Evolutionary conservation across 1,140 invertebrate species (phyloP).

Genomic region (Andricus grossulariae): DNA sequence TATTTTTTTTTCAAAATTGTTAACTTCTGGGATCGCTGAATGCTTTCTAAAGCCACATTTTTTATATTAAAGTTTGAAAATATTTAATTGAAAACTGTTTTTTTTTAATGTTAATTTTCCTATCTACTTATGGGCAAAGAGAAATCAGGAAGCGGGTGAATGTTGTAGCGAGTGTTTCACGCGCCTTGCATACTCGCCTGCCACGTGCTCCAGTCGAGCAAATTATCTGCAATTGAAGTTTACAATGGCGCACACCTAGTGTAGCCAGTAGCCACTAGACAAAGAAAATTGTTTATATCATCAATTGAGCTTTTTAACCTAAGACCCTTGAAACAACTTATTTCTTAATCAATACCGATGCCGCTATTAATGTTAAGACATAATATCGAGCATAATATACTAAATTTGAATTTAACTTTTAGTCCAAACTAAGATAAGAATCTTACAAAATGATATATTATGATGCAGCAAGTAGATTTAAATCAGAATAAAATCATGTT

Average conservation of each 20-base stretch:
- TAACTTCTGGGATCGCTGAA: too few species aligned
- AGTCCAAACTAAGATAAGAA: neutral
- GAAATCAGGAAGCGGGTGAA: slow-evolving; percentile 28
- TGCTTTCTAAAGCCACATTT: too few species aligned
- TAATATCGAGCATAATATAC: too few species aligned
- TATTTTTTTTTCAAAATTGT: too few species aligned
- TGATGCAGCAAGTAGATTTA: too few species aligned
- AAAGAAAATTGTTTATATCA: slow-evolving; percentile 25
- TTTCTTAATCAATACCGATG: neutral
- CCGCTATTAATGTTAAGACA: neutral
- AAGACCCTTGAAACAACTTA: neutral
- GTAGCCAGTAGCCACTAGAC: neutral
- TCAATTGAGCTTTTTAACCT: slow-evolving; percentile 3
- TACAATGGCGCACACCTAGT: slow-evolving; percentile 16
- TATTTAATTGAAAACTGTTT: too few species aligned
- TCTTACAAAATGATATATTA: too few species aligned
- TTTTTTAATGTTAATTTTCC: too few species aligned
- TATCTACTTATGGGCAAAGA: slow-evolving; percentile 18
- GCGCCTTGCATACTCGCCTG: slow-evolving; percentile 16
- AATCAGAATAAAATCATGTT: too few species aligned
- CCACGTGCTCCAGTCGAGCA: slow-evolving; percentile 28
- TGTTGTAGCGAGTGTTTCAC: slow-evolving; percentile 19
- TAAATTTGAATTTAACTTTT: neutral
- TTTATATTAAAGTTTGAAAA: too few species aligned
- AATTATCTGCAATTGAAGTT: slow-evolving; percentile 25